Conservation (phyloP, 2,888 invertebrate genomes). For the Drosophila incognita region DNA sequence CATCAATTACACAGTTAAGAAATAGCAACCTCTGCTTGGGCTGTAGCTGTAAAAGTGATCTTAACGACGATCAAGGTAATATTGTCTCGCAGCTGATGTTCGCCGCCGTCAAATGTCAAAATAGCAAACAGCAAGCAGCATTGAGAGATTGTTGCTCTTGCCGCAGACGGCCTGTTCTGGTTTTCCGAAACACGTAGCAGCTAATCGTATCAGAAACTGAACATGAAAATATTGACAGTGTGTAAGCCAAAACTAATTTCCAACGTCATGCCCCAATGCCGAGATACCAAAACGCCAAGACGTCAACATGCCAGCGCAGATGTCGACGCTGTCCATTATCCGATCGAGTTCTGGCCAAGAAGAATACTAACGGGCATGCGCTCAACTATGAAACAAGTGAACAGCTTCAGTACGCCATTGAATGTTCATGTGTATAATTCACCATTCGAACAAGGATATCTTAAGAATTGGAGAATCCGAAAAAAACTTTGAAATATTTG, state of each 20-base stretch:
- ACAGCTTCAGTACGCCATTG: not conserved
- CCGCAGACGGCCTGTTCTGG: constrained; percentile 29
- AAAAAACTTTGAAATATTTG: not conserved
- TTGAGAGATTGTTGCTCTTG: constrained; percentile 18
- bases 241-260: constrained; percentile 52
- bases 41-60: constrained; percentile 55
- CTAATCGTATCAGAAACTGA: constrained; percentile 62
- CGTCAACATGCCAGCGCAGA: constrained; percentile 36
- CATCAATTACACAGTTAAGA: constrained; percentile 47
- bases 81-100: constrained; percentile 26
- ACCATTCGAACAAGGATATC: not conserved
- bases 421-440: not conserved
- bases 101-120: constrained; percentile 66
- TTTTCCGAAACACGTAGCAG: constrained; percentile 51
- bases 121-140: constrained; percentile 46
- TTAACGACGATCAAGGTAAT: constrained; percentile 70
- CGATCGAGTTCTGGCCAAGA: constrained; percentile 6
- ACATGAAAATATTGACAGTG: constrained; percentile 51
- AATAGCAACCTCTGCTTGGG: constrained; percentile 16
- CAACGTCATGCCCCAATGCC: constrained; percentile 42
- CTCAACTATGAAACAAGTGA: constrained; percentile 16
- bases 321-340: constrained; percentile 34
- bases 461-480: not conserved
- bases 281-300: constrained; percentile 29
- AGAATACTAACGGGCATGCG: constrained; percentile 1